Base-by-base conservation (phyloP, 2,113 vertebrate species). In the Saccopteryx bilineata region DNA sequence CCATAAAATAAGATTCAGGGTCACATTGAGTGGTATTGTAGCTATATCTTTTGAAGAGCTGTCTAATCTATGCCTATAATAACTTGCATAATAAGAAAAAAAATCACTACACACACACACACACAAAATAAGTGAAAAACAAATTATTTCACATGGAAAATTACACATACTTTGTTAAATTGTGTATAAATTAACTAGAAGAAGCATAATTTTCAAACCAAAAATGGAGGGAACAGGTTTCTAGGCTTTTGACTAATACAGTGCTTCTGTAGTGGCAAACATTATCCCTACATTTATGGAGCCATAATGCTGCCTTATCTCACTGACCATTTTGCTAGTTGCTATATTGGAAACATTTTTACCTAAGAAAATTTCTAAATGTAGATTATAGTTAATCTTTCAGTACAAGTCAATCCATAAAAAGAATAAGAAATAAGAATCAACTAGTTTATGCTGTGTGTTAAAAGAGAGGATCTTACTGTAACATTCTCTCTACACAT, bases 211-310 rank as follows among this genome's bases (percentile, higher is more conserved):
- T 97, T 96, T 60, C 90, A 65, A 85, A 91, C 65, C 75, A 93
- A 21, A 46, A 97, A 96, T 1, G 66, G 79, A 97, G 60, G 95
- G 83, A 96, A 79, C 96, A 97, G 95, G 91, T 95, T 97, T 97
- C 92, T 75, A 93, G 72, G 83, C 97, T n/a, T 96, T 92, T 96
- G 92, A 95, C 76, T 83, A 88, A 93, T 86, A 60, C 2, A 12
- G 4, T 82, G 50, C 26, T 93, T 91, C 52, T 0, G 21, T 39
- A 66, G 69, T 61, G 9, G 88, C 2, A 4, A 1, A 12, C 84
- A 88, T 92, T 87, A 90, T 83, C 19, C 8, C 83, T 17, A 39
- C 66, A 56, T 11, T 92, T 87, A 79, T 14, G 26, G 78, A 54
- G 21, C 58, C 7, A 2, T 83, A 60, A 58, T 1, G 46, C 18